phyloP scores from a whole-genome alignment of 2,797 vertebrate species.

The Caiman crocodilus region DNA sequence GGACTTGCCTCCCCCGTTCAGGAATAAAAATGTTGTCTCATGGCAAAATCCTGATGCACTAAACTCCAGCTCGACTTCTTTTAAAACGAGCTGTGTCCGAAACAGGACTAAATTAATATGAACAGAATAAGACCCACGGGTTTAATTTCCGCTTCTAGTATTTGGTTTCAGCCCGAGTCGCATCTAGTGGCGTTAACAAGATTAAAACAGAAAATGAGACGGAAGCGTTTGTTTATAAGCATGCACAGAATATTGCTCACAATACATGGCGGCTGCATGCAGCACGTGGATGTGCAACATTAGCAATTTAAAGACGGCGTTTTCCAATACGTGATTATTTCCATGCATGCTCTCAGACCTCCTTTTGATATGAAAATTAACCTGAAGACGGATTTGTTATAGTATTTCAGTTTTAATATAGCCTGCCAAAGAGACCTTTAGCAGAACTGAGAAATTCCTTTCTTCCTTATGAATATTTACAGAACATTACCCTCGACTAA shows the following conservation, averaged over 20 bases:
- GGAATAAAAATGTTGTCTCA: not conserved
- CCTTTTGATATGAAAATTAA: not conserved
- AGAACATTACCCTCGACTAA: not conserved
- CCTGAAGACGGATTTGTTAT: rapidly evolving
- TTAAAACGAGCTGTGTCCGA: not conserved
- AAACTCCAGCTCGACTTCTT: rapidly evolving
- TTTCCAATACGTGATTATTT: not conserved
- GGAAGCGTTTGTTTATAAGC: not conserved
- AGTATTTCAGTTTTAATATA: not conserved
- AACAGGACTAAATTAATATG: slow-evolving; percentile 37
- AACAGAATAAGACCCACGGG: slow-evolving; percentile 13
- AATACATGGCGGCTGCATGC: not conserved
- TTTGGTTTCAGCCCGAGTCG: slow-evolving; percentile 38
- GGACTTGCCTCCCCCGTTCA: not conserved
- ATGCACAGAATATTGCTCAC: too few relatives aligned
- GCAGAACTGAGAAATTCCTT: not conserved
- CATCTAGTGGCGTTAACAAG: not conserved
- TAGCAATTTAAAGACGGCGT: not conserved
- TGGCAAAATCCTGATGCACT: not conserved
- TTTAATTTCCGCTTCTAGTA: slow-evolving; percentile 67
- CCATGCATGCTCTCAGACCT: not conserved
- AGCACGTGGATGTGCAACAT: not conserved
- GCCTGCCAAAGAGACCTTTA: not conserved
- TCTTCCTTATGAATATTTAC: too few relatives aligned
- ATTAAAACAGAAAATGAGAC: not conserved